Conservation (phyloP, 2,797 vertebrate species). For the Alectoris magna region DNA sequence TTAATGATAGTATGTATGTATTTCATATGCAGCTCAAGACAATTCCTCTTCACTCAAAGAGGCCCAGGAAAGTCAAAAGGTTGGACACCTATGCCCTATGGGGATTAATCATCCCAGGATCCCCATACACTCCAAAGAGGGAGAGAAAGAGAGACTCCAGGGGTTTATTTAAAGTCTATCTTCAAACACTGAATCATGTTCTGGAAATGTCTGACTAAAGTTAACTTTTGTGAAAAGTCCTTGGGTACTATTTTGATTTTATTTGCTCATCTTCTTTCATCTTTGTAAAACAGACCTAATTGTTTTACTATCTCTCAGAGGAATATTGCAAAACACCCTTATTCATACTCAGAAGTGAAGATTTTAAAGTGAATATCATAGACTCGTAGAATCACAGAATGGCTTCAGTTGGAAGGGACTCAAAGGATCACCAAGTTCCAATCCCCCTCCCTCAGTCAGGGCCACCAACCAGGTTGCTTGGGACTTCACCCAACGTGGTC, state of each 20-base stretch:
- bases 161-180: neutral
- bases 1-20: too few species aligned
- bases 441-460: too few species aligned
- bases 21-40: too few species aligned
- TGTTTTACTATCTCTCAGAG: constrained; percentile 7
- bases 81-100: neutral
- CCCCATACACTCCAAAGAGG: neutral
- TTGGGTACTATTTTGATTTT: neutral
- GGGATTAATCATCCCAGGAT: neutral
- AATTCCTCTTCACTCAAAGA: too few species aligned
- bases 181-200: neutral
- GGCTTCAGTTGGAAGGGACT: too few species aligned
- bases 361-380: neutral
- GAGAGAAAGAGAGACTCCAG: neutral
- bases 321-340: neutral
- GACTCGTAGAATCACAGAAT: too few species aligned
- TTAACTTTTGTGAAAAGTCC: constrained; percentile 29
- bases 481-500: too few species aligned
- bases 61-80: too few species aligned
- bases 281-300: constrained; percentile 18
- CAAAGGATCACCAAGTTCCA: too few species aligned
- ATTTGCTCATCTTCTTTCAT: neutral
- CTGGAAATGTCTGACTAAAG: constrained; percentile 8
- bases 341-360: neutral
- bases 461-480: too few species aligned